phyloP scores from a whole-genome alignment of 2,888 invertebrate species.

The Atrina japonica region DNA sequence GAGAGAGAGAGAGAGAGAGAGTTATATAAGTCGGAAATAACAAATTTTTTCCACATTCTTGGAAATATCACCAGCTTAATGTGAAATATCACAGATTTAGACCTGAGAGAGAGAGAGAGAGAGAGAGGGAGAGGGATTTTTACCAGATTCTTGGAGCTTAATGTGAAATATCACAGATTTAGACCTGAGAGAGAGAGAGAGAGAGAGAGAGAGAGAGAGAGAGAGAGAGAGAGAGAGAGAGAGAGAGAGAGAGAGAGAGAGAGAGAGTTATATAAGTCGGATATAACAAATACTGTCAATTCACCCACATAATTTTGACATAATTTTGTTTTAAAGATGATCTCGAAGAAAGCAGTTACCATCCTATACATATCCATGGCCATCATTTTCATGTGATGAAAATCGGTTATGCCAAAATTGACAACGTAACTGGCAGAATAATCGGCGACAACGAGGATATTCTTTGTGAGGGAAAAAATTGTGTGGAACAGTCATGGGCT shows the following conservation, averaged over 20 bases:
- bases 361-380: constrained; percentile 26
- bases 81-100: too few relatives aligned
- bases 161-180: not conserved
- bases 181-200: too few relatives aligned
- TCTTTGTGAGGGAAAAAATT: constrained; percentile 4
- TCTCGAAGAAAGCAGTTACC: not conserved
- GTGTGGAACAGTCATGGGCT: constrained; percentile 10
- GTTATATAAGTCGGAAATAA: too few relatives aligned
- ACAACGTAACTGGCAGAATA: constrained; percentile 9
- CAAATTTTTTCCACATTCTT: too few relatives aligned
- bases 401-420: constrained; percentile 8
- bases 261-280: not conserved
- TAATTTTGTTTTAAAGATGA: not conserved
- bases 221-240: not conserved
- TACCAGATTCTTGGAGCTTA: too few relatives aligned
- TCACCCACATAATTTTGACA: too few relatives aligned
- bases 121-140: too few relatives aligned
- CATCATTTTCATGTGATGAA: constrained; percentile 23
- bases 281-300: not conserved
- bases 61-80: too few relatives aligned
- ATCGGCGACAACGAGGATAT: constrained; percentile 3
- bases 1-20: constrained; percentile 7
- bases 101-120: too few relatives aligned
- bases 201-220: too few relatives aligned
- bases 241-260: not conserved